A percentile compares a stretch with the other conserved stretches of the same genome.
Conservation (phyloP, 2,113 vertebrate species). For the Lipotes vexillifer region DNA sequence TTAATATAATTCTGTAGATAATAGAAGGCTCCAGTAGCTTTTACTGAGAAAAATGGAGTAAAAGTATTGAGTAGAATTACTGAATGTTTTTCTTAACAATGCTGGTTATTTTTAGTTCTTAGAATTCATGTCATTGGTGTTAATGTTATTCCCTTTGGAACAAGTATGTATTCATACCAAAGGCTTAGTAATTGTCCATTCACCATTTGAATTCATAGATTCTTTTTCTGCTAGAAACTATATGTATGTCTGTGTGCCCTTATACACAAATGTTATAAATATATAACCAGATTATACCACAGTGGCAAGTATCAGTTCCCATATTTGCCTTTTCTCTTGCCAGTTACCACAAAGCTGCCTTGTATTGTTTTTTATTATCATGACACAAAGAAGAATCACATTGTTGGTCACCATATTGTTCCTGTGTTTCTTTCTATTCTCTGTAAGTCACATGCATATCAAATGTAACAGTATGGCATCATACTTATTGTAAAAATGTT, state of each 20-base stretch:
- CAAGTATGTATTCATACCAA: not conserved
- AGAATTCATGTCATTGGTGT: not conserved
- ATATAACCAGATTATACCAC: not conserved
- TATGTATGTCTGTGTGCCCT: not conserved
- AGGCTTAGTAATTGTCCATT: not conserved
- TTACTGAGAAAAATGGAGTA: not conserved
- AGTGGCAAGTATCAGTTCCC: not conserved
- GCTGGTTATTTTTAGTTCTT: constrained; percentile 17
- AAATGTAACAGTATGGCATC: not conserved
- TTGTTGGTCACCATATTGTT: not conserved
- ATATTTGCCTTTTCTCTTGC: not conserved
- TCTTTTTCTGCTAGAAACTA: not conserved
- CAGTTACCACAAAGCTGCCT: not conserved
- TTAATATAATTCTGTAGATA: not conserved
- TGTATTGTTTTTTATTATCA: not conserved
- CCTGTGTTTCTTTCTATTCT: not conserved
- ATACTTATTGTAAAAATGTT: not conserved
- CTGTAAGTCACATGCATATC: not conserved
- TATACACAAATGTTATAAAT: not conserved
- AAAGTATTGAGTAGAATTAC: not conserved
- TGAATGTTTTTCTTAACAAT: not conserved
- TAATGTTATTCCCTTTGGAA: not conserved
- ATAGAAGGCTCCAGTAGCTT: not conserved
- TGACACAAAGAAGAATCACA: not conserved
- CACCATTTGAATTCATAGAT: not conserved